Base-by-base conservation (phyloP, 2,888 invertebrate species). In the Dasypogon diadema region DNA sequence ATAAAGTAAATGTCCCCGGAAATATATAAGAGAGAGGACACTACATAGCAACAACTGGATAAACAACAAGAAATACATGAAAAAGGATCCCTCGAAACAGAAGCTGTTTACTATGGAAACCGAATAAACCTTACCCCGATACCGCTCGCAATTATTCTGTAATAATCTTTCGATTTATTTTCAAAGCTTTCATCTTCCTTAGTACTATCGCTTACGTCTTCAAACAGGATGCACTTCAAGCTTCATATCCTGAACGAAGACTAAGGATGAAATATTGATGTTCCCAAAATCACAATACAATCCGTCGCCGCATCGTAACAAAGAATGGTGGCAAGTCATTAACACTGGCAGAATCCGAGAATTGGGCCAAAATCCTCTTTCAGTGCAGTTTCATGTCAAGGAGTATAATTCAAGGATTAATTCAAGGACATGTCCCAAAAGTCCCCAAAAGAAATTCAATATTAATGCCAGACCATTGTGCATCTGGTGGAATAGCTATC, bases 31-130 rank as follows among this genome's bases (percentile, higher is more conserved):
- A 24, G 34, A 26, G 14, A 68, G 68, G 68, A 68, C 72, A 48
- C n/a, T n/a, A n/a, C n/a, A n/a, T n/a, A n/a, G n/a, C n/a, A n/a
- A 75, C 70, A 77, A 75, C 77, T 77, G 77, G 70, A 72, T 75
- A 77, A 77, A 77, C 63, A 77, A 77, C 63, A 77, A 26, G 24
- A 54, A 55, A 65, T 68, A n/a, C 16, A 12, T 37, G 42, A 70
- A 54, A 70, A 70, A 70, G 26, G 24, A 26, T 16, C 55, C 77
- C 30, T 48, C 37, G 58, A 51, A 77, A 75, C 54, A 68, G 55
- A 75, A 70, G 51, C 51, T 54, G 76, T 68, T 76, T 75, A n/a
- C 42, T 42, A 42, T 42, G 42, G 42, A 24, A n/a, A 68, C 22
- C 22, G 6, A 12, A 16, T 22, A 26, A 24, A 48, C 12, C 21